Evolutionary conservation across 2,113 vertebrate genomes (phyloP), one percentile per base, ranked within the genome.

Genomic region (Phrynosoma blainvillii): DNA sequence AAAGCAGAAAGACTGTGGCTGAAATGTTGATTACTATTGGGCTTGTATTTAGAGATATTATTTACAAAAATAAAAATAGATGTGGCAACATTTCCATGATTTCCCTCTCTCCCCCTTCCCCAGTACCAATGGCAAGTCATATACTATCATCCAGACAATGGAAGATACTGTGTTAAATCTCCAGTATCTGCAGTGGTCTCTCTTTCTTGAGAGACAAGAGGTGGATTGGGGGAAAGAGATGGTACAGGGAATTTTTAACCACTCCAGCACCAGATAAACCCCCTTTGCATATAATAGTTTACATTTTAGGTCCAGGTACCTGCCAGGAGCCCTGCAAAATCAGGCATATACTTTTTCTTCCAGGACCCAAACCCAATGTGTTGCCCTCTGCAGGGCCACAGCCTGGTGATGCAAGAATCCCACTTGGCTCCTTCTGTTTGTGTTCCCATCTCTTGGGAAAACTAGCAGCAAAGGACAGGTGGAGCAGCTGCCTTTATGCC

Each of bases 31-130:
- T 70, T 89, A 5, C 80, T 88, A 80, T 21, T 32, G 40, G 32
- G 18, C 89, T 92, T 91, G 77, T 65, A 91, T 91, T 90, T 4
- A 4, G 89, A 77, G 20, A 75, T 85, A 75, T 85, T 94, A 94
- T 95, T 89, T 94, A 95, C 95, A 92, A 66, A 14, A 86, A 42
- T 23, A 3, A 82, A 68, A 56, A 78, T 30, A 56, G 25, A 68
- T 68, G 56, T 8, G 42, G 65, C 62, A 70, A 47, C 56, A 21
- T 56, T 32, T 18, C 80, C 14, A 59, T 42, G 7, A 56, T 77
- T 59, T 8, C 32, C 68, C 68, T 30, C 68, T 62, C 65, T 66
- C 65, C 65, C 16, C 47, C 40, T 65, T 54, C n/a, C 16, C 42
- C n/a, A 66, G 73, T 54, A 78, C 10, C 84, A 75, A 25, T 16